A percentile compares a stretch with the other conserved stretches of the same genome.
These are phyloP conservation scores for Scaptodrosophila lebanonensis DNA, from an alignment of 1,140 invertebrate genomes.

Conservation along the genomic window DNA sequence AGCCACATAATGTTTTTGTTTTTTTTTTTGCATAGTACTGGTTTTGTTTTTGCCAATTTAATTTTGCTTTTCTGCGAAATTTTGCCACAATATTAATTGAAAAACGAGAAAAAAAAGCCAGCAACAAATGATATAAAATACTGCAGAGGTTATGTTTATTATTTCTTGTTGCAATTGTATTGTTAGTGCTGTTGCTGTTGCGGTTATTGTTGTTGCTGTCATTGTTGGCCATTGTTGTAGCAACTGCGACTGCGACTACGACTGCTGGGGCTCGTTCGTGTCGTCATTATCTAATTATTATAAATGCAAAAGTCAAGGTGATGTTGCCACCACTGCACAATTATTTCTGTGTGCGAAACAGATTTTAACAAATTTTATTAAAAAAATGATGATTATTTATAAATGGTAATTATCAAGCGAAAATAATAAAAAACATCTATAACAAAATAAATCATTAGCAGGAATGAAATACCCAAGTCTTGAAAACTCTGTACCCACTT, in stretches of 20 bases:
- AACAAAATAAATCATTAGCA: no score
- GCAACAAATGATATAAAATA: background rate
- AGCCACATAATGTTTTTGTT: no score
- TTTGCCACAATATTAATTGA: background rate
- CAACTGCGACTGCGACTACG: no score
- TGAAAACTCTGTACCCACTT: no score
- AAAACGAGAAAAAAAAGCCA: background rate
- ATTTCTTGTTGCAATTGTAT: background rate
- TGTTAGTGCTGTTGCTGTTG: constrained; percentile 1
- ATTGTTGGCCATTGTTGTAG: no score
- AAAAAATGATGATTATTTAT: no score
- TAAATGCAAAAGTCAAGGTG: constrained; percentile 67
- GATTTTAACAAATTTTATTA: no score
- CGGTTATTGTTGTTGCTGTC: no score
- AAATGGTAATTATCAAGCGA: constrained; percentile 28
- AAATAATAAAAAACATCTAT: constrained; percentile 1
- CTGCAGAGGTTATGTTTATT: background rate
- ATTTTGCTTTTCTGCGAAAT: background rate
- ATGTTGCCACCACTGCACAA: constrained; percentile 40
- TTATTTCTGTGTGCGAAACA: constrained; percentile 39
- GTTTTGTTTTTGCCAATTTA: background rate
- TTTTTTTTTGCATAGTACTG: background rate
- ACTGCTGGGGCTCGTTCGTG: no score
- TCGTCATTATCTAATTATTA: constrained; percentile 69
- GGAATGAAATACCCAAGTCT: no score